Evolutionary conservation across 2,888 invertebrate genomes (phyloP).

Genomic region (Dryomyza anilis): DNA sequence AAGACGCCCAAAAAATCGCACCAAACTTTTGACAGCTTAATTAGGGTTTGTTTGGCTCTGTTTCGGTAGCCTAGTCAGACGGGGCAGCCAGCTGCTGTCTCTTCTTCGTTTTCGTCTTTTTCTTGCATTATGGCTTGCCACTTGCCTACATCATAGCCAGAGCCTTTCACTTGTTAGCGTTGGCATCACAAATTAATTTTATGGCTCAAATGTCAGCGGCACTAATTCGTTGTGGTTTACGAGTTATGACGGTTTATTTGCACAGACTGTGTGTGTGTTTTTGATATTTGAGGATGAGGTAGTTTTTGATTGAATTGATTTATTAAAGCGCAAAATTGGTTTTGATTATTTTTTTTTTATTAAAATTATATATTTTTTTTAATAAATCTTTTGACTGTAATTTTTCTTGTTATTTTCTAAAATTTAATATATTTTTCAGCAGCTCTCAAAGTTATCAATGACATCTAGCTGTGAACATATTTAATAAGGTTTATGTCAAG

Average conservation of each 20-base stretch:
- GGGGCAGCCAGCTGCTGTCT: no score
- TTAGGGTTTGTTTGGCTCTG: conserved; percentile 47
- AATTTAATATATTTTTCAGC: no score
- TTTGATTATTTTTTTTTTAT: no score
- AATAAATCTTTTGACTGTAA: no score
- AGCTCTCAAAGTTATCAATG: no score
- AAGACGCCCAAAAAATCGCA: conserved; percentile 21
- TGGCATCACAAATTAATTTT: conserved; percentile 17
- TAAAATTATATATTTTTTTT: no score
- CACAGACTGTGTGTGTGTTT: no score
- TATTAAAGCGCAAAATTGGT: no score
- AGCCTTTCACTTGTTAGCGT: conserved; percentile 22
- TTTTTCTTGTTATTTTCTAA: no score
- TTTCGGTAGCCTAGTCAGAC: neutral
- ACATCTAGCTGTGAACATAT: no score
- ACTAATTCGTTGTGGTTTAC: neutral
- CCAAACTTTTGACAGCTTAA: conserved; percentile 47
- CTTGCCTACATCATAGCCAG: neutral
- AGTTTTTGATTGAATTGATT: neutral
- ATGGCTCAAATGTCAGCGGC: conserved; percentile 9
- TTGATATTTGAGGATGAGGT: neutral
- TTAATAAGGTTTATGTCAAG: no score
- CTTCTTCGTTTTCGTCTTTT: neutral
- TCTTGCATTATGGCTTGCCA: neutral
- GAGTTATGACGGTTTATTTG: no score